Evolutionary conservation across 2,797 vertebrate species (phyloP).

Genomic region (Spinus pinus): DNA sequence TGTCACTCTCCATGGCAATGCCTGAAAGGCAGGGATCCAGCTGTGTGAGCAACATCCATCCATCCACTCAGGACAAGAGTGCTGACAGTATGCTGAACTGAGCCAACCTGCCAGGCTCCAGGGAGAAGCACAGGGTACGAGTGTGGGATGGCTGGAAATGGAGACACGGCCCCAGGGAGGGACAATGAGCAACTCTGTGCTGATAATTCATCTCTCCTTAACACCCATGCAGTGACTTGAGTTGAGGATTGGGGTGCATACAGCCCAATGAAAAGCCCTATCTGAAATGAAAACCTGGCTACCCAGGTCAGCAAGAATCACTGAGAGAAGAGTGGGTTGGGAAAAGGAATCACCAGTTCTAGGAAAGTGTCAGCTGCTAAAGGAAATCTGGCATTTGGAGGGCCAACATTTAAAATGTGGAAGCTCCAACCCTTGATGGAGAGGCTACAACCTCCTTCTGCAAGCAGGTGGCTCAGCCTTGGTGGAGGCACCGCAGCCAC

Average conservation of each 20-base stretch:
- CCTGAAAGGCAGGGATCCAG: neutral
- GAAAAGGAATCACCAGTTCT: neutral
- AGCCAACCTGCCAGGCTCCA: neutral
- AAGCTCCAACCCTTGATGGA: neutral
- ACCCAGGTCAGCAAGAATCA: neutral
- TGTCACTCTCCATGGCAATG: neutral
- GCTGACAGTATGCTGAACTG: neutral
- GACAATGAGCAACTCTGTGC: neutral
- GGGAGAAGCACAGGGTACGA: neutral
- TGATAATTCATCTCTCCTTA: neutral
- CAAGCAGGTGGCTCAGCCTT: neutral
- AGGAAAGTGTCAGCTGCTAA: neutral
- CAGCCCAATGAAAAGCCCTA: neutral
- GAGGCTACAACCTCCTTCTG: neutral
- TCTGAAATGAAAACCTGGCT: neutral
- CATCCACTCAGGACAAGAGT: neutral
- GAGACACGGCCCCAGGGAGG: neutral
- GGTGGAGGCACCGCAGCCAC: neutral
- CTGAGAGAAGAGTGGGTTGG: fast-evolving
- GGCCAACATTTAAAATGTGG: neutral
- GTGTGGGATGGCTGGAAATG: neutral
- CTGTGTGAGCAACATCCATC: neutral
- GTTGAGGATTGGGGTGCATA: neutral
- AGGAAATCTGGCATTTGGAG: neutral
- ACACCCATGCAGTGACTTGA: neutral